Evolutionary conservation across 2,797 vertebrate species (phyloP).

Genomic region (Cyprinodon diabolis): DNA sequence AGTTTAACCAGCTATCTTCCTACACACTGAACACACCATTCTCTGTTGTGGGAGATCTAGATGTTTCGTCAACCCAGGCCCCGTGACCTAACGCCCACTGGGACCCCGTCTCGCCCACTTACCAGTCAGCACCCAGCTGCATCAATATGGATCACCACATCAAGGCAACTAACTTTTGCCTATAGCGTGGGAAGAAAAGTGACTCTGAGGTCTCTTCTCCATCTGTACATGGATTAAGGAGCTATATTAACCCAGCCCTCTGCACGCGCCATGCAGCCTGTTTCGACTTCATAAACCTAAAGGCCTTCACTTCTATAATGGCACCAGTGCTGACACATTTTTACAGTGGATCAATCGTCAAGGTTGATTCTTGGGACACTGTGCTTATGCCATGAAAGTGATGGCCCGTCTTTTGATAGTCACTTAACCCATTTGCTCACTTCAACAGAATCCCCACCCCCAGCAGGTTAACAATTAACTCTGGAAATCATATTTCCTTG

Average conservation of each 20-base stretch:
- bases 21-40: constrained; percentile 75
- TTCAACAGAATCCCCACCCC: constrained; percentile 79
- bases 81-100: constrained; percentile 75
- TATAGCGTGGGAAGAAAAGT: constrained; percentile 73
- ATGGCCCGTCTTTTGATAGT: constrained; percentile 70
- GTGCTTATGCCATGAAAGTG: constrained; percentile 74
- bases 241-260: constrained; percentile 62
- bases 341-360: constrained; percentile 66
- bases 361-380: constrained; percentile 50
- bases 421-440: constrained; percentile 80
- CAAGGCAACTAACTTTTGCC: constrained; percentile 48
- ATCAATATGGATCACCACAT: constrained; percentile 55
- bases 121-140: constrained; percentile 68
- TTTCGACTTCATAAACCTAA: constrained; percentile 55
- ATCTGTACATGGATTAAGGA: constrained; percentile 49
- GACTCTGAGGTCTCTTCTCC: constrained; percentile 43
- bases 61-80: constrained; percentile 70
- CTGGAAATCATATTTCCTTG: constrained; percentile 77
- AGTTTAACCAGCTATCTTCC: constrained; percentile 92
- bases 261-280: constrained; percentile 53
- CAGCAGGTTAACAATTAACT: constrained; percentile 76
- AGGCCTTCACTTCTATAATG: constrained; percentile 34
- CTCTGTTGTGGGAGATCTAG: constrained; percentile 63
- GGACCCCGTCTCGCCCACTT: constrained; percentile 73
- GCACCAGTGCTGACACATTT: constrained; percentile 52